phyloP scores from a whole-genome alignment of 2,888 invertebrate species.

The Junonia oenone region DNA sequence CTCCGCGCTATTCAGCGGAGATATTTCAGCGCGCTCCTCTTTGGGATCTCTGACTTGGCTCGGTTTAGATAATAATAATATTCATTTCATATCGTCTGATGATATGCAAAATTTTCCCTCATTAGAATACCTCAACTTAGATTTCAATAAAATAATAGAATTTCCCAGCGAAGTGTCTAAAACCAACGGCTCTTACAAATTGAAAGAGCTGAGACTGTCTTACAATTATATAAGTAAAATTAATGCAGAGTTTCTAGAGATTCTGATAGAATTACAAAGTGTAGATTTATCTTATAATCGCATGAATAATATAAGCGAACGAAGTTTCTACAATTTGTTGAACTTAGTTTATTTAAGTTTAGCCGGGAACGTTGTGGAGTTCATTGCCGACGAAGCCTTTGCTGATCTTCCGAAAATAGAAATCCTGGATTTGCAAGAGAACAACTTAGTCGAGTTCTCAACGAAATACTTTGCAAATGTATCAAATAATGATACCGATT shows the following conservation, averaged over 20 bases:
- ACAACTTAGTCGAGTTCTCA: slow-evolving; percentile 82
- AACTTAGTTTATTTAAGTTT: slow-evolving; percentile 86
- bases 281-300: slow-evolving; percentile 87
- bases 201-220: slow-evolving; percentile 88
- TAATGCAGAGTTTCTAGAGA: slow-evolving; percentile 83
- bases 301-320: slow-evolving; percentile 80
- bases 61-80: slow-evolving; percentile 89
- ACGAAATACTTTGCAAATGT: slow-evolving; percentile 82
- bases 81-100: slow-evolving; percentile 78
- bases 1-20: slow-evolving; percentile 85
- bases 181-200: slow-evolving; percentile 76
- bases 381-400: slow-evolving; percentile 85
- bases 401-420: slow-evolving; percentile 83
- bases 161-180: slow-evolving; percentile 78
- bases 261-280: slow-evolving; percentile 83
- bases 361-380: slow-evolving; percentile 85
- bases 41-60: slow-evolving; percentile 86
- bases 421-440: slow-evolving; percentile 86
- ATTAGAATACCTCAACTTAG: slow-evolving; percentile 88
- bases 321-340: slow-evolving; percentile 84
- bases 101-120: slow-evolving; percentile 83
- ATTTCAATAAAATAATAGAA: slow-evolving; percentile 86
- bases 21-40: slow-evolving; percentile 83
- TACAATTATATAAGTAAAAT: slow-evolving; percentile 86
- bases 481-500: slow-evolving; percentile 76